A percentile compares a stretch with the other conserved stretches of the same genome.
phyloP scores from a whole-genome alignment of 1,140 invertebrate genomes.

The Megathymus violae region DNA sequence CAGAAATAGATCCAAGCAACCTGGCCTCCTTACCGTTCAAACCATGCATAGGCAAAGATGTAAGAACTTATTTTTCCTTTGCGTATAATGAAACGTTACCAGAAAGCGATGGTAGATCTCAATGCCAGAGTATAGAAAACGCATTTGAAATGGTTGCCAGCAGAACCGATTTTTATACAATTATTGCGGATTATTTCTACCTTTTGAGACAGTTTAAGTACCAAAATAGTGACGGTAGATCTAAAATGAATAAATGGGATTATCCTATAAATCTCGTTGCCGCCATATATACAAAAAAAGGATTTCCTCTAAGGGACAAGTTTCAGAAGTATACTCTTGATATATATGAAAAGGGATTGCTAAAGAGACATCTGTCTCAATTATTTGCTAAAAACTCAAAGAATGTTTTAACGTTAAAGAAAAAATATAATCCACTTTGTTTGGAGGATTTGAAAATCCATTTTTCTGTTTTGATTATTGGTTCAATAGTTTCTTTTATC shows the following conservation, averaged over 20 bases:
- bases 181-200: conserved; percentile 49
- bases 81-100: conserved; percentile 48
- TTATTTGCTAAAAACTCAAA: conserved; percentile 34
- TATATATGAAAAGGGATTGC: conserved; percentile 48
- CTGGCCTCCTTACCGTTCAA: conserved; percentile 38
- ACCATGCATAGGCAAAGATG: conserved; percentile 41
- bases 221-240: conserved; percentile 39
- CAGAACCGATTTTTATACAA: conserved; percentile 43
- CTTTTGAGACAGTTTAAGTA: conserved; percentile 25
- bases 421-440: conserved; percentile 32
- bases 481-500: conserved; percentile 35
- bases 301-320: conserved; percentile 39
- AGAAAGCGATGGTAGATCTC: conserved; percentile 11
- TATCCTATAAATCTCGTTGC: not conserved
- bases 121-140: conserved; percentile 36
- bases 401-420: conserved; percentile 13
- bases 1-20: conserved; percentile 33
- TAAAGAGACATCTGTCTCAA: conserved; percentile 30
- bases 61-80: conserved; percentile 38
- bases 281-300: conserved; percentile 29
- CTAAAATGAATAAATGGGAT: conserved; percentile 31
- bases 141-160: conserved; percentile 40
- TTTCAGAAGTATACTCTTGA: conserved; percentile 38
- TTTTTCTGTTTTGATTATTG: conserved; percentile 39
- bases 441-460: conserved; percentile 43